These are phyloP conservation scores for Ptilorrhoa leucosticta DNA, from an alignment of 2,113 vertebrate genomes.

Conservation along the genomic window DNA sequence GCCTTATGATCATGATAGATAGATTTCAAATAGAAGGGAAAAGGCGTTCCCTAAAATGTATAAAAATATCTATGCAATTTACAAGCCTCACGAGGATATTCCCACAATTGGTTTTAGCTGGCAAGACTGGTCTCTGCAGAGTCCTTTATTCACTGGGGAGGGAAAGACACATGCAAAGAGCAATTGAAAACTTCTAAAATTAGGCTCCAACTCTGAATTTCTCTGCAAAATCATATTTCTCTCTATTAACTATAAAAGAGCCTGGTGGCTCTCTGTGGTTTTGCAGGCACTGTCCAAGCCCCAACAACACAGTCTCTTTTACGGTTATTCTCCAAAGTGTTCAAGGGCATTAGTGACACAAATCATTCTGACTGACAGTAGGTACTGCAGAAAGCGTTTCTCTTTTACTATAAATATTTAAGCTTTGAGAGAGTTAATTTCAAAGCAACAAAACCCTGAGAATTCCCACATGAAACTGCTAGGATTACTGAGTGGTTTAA, in stretches of 20 bases:
- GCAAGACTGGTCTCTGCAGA: neutral
- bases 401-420: neutral
- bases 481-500: neutral
- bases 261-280: fast-evolving
- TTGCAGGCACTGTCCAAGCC: neutral
- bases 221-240: neutral
- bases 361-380: neutral
- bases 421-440: neutral
- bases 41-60: neutral
- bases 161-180: neutral
- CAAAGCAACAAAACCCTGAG: neutral
- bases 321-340: neutral
- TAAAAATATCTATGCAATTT: neutral
- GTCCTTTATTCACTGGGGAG: neutral
- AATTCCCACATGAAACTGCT: neutral
- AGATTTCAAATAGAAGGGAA: neutral
- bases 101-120: neutral
- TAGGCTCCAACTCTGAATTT: neutral
- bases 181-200: neutral
- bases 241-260: neutral
- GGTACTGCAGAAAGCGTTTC: neutral
- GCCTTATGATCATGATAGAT: neutral
- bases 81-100: fast-evolving
- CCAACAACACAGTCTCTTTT: neutral
- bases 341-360: neutral